phyloP scores from a whole-genome alignment of 2,888 invertebrate genomes.

The Eristalis arbustorum region DNA sequence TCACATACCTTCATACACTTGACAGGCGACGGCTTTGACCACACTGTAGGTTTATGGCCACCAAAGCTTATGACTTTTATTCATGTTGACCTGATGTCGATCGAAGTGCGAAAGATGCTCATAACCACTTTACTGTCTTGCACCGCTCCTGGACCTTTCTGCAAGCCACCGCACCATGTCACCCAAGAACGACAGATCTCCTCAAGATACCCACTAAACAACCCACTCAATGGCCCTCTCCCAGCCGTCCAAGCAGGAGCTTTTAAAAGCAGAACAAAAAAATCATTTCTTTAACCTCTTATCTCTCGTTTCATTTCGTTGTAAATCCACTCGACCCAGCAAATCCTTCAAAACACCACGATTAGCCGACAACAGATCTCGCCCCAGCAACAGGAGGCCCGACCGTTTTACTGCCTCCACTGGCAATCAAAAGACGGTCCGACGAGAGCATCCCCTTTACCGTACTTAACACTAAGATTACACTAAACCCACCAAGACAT shows the following conservation, averaged over 20 bases:
- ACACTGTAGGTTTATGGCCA: too few species aligned
- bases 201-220: too few species aligned
- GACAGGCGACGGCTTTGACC: too few species aligned
- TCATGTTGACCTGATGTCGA: too few species aligned
- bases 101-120: too few species aligned
- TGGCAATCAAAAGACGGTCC: slow-evolving; percentile 4
- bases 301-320: background rate
- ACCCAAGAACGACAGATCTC: too few species aligned
- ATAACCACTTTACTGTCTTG: too few species aligned
- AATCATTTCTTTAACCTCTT: background rate
- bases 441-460: background rate
- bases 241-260: background rate
- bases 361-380: slow-evolving; percentile 7
- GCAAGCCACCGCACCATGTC: too few species aligned
- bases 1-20: too few species aligned
- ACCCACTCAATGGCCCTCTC: too few species aligned
- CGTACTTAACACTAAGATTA: slow-evolving; percentile 60
- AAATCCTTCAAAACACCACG: slow-evolving; percentile 26
- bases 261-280: background rate
- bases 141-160: too few species aligned
- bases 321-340: slow-evolving; percentile 11
- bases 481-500: slow-evolving; percentile 55
- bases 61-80: too few species aligned
- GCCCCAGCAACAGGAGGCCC: slow-evolving; percentile 28
- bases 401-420: background rate